Evolutionary conservation across 1,140 invertebrate species (phyloP).

Genomic region (Brachystomella parvula): DNA sequence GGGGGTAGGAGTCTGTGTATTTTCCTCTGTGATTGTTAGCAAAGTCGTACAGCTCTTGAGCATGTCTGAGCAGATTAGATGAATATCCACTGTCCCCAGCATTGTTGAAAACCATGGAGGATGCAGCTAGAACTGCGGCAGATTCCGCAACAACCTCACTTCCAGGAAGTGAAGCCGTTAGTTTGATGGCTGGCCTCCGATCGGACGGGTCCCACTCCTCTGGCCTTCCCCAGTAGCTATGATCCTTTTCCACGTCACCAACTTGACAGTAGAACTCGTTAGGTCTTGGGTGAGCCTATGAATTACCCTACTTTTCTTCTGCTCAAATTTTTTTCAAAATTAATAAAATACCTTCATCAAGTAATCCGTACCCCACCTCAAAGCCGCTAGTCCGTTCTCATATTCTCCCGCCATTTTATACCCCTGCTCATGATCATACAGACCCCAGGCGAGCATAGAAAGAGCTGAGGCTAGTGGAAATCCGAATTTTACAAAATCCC

Average conservation of each 20-base stretch:
- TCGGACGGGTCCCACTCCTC: conserved; percentile 42
- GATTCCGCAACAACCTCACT: conserved; percentile 45
- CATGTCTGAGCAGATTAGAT: conserved; percentile 38
- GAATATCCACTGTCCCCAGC: conserved; percentile 40
- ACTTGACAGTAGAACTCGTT: conserved; percentile 39
- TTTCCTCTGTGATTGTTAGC: conserved; percentile 43
- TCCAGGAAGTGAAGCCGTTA: conserved; percentile 39
- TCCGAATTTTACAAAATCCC: conserved; percentile 47
- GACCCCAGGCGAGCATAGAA: conserved; percentile 44
- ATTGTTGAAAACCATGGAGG: conserved; percentile 42
- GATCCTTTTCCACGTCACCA: conserved; percentile 37
- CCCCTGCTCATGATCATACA: conserved; percentile 41
- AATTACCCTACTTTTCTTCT: too few relatives aligned
- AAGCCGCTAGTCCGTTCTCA: conserved; percentile 38
- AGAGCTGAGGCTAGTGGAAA: conserved; percentile 44
- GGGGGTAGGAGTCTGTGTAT: conserved; percentile 43
- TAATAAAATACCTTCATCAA: conserved; percentile 40
- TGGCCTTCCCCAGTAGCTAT: conserved; percentile 38
- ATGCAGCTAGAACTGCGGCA: conserved; percentile 45
- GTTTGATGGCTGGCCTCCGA: conserved; percentile 41
- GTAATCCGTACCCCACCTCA: conserved; percentile 45
- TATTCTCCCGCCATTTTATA: conserved; percentile 38
- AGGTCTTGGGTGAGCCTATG: conserved; percentile 22
- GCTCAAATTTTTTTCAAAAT: neutral
- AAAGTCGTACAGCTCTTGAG: conserved; percentile 43